Conservation (phyloP, 2,888 invertebrate genomes). For the Asteroscopus sphinx region DNA sequence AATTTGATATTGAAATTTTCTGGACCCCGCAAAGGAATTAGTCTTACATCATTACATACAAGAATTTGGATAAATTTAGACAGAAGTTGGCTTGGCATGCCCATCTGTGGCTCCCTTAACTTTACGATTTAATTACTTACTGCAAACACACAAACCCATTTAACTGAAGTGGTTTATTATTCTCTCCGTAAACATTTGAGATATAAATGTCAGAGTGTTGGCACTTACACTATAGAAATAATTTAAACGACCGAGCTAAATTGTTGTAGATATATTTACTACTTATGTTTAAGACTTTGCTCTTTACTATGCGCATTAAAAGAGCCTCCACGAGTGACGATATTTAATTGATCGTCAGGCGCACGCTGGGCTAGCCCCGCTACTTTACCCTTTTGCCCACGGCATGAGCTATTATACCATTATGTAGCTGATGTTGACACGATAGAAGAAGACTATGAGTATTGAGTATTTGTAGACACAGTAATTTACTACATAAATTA, state of each 20-base stretch:
- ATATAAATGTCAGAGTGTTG: constrained; percentile 37
- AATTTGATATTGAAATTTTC: constrained; percentile 24
- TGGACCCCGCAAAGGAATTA: neutral
- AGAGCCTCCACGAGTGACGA: too few species aligned
- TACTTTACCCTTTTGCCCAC: too few species aligned
- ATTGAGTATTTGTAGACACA: too few species aligned
- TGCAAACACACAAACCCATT: constrained; percentile 54
- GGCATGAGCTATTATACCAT: too few species aligned
- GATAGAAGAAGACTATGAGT: too few species aligned
- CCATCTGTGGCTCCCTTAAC: constrained; percentile 50
- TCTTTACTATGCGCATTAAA: too few species aligned
- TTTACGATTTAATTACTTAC: constrained; percentile 58
- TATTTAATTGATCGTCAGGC: too few species aligned
- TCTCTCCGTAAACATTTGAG: constrained; percentile 44
- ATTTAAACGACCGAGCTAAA: constrained; percentile 1
- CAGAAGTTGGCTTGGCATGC: constrained; percentile 25
- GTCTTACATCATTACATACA: constrained; percentile 17
- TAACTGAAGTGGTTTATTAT: constrained; percentile 51
- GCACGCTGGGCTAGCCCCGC: too few species aligned
- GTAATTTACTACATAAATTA: too few species aligned
- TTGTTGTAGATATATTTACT: too few species aligned
- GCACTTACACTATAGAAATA: constrained; percentile 17
- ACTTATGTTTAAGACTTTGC: neutral
- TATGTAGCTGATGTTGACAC: too few species aligned
- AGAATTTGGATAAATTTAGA: constrained; percentile 33